These are phyloP conservation scores for Cotesia typhae DNA, from an alignment of 1,140 invertebrate genomes.

Conservation along the genomic window DNA sequence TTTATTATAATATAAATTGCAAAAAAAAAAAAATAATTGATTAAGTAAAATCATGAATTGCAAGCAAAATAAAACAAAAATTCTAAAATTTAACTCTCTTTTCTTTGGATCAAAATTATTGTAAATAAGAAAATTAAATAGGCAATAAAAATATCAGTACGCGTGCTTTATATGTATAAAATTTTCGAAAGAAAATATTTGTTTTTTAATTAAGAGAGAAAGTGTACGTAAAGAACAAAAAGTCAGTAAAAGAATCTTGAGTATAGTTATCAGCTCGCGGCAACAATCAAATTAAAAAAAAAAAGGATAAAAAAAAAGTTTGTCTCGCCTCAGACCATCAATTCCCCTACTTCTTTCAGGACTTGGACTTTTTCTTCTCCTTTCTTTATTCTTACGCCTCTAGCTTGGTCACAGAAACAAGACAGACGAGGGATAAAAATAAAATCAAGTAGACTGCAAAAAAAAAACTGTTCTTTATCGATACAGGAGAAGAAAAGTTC, in stretches of 20 bases:
- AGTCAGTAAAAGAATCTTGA: conserved; percentile 39
- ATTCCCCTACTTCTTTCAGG: conserved; percentile 14
- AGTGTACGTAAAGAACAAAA: conserved; percentile 23
- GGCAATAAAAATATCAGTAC: no score
- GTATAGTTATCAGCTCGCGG: conserved; percentile 45
- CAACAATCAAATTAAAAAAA: conserved; percentile 54
- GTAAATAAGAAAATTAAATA: no score
- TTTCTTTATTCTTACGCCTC: conserved; percentile 24
- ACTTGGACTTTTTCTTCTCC: background rate
- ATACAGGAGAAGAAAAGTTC: conserved; percentile 22
- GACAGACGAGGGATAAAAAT: conserved; percentile 32
- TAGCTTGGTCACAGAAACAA: conserved; percentile 29
- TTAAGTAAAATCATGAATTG: no score
- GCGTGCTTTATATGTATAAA: background rate
- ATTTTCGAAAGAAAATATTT: background rate
- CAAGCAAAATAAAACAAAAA: no score
- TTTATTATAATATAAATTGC: no score
- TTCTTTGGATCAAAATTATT: no score
- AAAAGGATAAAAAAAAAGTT: conserved; percentile 32
- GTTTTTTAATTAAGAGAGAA: conserved; percentile 19
- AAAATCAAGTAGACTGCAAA: conserved; percentile 39
- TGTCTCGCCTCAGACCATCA: no score
- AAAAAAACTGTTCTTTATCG: conserved; percentile 29
- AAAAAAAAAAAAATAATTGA: no score
- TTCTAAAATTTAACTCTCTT: no score